A percentile compares a stretch with the other conserved stretches of the same genome.
These are phyloP conservation scores for Yasuhikotakia modesta DNA, from an alignment of 2,797 vertebrate genomes.

Conservation along the genomic window DNA sequence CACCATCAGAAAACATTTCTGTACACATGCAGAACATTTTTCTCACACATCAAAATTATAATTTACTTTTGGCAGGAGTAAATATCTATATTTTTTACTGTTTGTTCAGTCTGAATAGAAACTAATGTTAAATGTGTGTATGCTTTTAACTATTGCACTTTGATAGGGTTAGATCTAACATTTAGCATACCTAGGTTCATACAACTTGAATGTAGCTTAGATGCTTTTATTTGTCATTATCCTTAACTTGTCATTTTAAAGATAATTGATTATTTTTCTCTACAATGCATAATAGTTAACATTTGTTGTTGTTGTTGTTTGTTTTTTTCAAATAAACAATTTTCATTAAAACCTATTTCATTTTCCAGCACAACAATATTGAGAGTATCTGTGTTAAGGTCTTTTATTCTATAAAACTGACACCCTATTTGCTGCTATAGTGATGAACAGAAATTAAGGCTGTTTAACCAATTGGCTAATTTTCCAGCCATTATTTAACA, in stretches of 20 bases:
- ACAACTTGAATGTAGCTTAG: neutral
- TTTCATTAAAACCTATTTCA: neutral
- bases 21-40: neutral
- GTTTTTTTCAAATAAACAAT: slow-evolving; percentile 74
- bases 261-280: slow-evolving; percentile 42
- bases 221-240: slow-evolving; percentile 5
- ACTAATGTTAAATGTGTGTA: neutral
- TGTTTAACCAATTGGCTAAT: neutral
- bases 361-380: neutral
- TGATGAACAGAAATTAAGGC: neutral
- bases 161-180: neutral
- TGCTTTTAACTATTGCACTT: neutral
- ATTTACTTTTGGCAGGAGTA: too few species aligned
- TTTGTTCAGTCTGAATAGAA: slow-evolving; percentile 17
- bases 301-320: too few species aligned
- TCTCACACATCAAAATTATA: too few species aligned
- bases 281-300: slow-evolving; percentile 3
- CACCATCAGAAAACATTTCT: neutral
- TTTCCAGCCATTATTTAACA: neutral
- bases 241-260: slow-evolving; percentile 49
- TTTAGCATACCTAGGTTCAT: neutral
- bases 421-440: neutral
- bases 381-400: neutral
- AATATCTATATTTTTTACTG: too few species aligned
- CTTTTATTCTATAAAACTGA: neutral